Evolutionary conservation across 2,797 vertebrate genomes (phyloP), one percentile per base, ranked within the genome.

Genomic region (Leptatherina wallacei): DNA sequence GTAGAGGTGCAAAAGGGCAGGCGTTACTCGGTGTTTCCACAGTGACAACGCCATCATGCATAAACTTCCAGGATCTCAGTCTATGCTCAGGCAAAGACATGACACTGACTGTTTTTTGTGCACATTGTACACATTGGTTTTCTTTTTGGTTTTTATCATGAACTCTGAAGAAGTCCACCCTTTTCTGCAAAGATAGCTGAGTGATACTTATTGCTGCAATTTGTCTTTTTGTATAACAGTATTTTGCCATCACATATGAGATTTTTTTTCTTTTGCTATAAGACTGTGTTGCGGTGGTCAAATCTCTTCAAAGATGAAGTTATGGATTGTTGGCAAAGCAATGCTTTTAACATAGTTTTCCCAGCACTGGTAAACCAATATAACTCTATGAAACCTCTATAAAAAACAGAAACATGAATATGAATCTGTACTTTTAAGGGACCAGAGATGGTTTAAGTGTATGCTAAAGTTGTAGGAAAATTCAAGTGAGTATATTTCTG

Each of bases 21-120:
- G 40, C 24, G 42, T 57, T 61, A 42, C 16, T 47, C 69, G 6
- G 38, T 29, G 52, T 42, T 64, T 40, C 36, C 69, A 33, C 61
- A n/a, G 10, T 44, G 51, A 35, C 30, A 47, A 29, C 18, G 44
- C 27, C 40, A 36, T 38, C 12, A 14, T 14, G 11, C 40, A 64
- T 36, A 63, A 71, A 64, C 30, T 36, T 61, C 58, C 14, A 3
- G 1, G 18, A 6, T 63, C 38, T 55, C 11, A 12, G 40, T 38
- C 9, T n/a, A 36, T 29, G 30, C 18, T 16, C 30, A 12, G n/a
- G n/a, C 14, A 6, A 42, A 61, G 14, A 47, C 35, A 44, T 32
- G 44, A 22, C 29, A 33, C 42, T 33, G 29, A 56, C n/a, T 20
- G 33, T 38, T 24, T 6, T 57, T 33, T n/a, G 24, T 16, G 18